Evolutionary conservation across 1,140 invertebrate genomes (phyloP).

Genomic region (Leptopilina boulardi): DNA sequence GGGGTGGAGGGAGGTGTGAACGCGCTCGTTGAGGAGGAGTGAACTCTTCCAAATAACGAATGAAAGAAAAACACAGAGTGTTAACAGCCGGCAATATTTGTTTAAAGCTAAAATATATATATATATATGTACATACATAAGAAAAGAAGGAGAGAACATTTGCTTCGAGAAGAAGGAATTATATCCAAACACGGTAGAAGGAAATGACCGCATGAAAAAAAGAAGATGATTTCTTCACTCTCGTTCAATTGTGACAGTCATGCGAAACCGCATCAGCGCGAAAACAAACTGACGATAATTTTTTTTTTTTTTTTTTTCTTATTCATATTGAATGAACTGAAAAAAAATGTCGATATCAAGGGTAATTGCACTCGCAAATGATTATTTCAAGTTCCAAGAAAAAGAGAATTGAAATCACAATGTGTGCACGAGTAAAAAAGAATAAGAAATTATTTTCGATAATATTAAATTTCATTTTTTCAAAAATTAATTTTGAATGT

Average conservation of each 20-base stretch:
- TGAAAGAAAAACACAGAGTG: conserved; percentile 56
- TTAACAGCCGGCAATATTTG: conserved; percentile 62
- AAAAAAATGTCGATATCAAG: not conserved
- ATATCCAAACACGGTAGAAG: conserved; percentile 53
- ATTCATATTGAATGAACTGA: not conserved
- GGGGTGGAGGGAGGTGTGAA: too few relatives aligned
- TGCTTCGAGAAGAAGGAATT: conserved; percentile 58
- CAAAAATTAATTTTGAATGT: too few relatives aligned
- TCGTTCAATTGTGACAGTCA: not conserved
- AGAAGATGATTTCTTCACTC: conserved; percentile 7
- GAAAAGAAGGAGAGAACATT: conserved; percentile 61
- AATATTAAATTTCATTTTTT: too few relatives aligned
- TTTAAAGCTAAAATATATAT: conserved; percentile 56
- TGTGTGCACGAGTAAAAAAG: too few relatives aligned
- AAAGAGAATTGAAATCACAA: not conserved
- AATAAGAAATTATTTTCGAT: too few relatives aligned
- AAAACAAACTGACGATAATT: not conserved
- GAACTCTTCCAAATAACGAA: conserved; percentile 56
- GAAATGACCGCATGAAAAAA: conserved; percentile 39
- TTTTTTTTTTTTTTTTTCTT: not conserved
- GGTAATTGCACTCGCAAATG: conserved; percentile 4
- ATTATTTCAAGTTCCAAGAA: not conserved
- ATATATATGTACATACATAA: not conserved
- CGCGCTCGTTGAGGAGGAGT: not conserved
- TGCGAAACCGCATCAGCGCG: not conserved